Base-by-base conservation (phyloP, 1,140 invertebrate species). In the Wasmannia auropunctata region DNA sequence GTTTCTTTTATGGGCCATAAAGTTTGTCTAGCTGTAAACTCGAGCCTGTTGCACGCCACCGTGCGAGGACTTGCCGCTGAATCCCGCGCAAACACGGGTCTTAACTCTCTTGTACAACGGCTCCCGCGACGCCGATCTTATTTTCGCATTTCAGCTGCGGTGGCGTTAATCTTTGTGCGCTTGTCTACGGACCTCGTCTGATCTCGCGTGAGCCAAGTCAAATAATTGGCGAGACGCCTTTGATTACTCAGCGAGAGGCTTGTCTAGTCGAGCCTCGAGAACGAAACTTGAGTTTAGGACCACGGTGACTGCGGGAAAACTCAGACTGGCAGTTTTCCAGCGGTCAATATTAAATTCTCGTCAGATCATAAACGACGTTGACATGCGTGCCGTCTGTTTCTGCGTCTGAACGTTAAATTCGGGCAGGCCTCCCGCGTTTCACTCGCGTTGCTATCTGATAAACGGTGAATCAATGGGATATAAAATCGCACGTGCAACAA, bases 131-230 rank as follows among this genome's bases (percentile, higher is more conserved):
- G 19, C 5, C 16, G 67, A 25, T 83, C 51, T 74, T 83, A 83
- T 83, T 83, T 83, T 83, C 37, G 51, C 65, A 22, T 34, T n/a
- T 58, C 67, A 58, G 67, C 65, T 72, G 79, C 51, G 67, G 51
- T 58, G 14, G 51, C 37, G 79, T 83, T 83, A 83, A 83, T 83
- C 67, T 83, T 83, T 74, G 62, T 43, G 46, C 22, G 67, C 40
- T 74, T 83, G 79, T 83, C 79, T 74, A 25, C 51, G 79, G 37
- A 14, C 6, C 19, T 34, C 28, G 54, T 56, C 65, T 72, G 51
- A 81, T 58, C 25, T 58, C 31, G n/a, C 19, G 14, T 34, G 54
- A 72, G 67, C 79, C 65, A 83, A 83, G 40, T 46, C 43, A 83
- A 83, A 72, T 83, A 83, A 83, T 83, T 83, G 79, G 51, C 79